These are phyloP conservation scores for Porites lutea DNA, from an alignment of 64 coral and sea anemone genomes.

Conservation along the genomic window DNA sequence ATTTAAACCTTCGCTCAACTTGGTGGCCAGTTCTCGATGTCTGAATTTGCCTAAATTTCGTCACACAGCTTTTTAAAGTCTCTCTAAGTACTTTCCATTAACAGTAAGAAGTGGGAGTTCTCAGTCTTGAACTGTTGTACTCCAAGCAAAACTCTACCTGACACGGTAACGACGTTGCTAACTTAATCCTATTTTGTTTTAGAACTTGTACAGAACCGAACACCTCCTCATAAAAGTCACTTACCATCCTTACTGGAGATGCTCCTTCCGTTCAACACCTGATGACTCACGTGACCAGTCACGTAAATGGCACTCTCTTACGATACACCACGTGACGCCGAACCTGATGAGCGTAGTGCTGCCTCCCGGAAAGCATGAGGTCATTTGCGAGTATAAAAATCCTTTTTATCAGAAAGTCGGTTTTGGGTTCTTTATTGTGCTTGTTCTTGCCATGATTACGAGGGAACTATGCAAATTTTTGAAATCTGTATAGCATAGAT, in stretches of 20 bases:
- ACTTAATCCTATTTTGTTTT: not conserved
- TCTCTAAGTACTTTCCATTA: no score
- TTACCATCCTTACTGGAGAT: slow-evolving; percentile 90
- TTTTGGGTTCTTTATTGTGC: slow-evolving; percentile 67
- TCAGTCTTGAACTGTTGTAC: no score
- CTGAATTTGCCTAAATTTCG: no score
- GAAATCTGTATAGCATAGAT: not conserved
- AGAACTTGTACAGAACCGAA: slow-evolving; percentile 73
- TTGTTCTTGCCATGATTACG: slow-evolving; percentile 8
- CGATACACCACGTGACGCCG: slow-evolving; percentile 77
- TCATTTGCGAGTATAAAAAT: slow-evolving; percentile 74
- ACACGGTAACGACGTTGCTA: not conserved
- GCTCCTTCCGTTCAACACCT: slow-evolving; percentile 29
- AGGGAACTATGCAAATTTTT: not conserved
- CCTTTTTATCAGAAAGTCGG: slow-evolving; percentile 87
- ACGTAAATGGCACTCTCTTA: slow-evolving; percentile 52
- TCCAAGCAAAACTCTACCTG: no score
- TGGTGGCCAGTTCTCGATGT: no score
- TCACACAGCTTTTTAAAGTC: no score
- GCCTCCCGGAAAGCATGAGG: slow-evolving; percentile 72
- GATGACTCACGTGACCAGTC: slow-evolving; percentile 22
- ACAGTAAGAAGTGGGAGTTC: no score
- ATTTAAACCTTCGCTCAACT: no score
- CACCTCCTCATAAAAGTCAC: slow-evolving; percentile 86
- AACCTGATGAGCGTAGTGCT: slow-evolving; percentile 81